Percentiles rank a stretch among this genome's conserved stretches.
Evolutionary conservation across 2,888 invertebrate species (phyloP).

Genomic region (Romanomermis culicivorax): DNA sequence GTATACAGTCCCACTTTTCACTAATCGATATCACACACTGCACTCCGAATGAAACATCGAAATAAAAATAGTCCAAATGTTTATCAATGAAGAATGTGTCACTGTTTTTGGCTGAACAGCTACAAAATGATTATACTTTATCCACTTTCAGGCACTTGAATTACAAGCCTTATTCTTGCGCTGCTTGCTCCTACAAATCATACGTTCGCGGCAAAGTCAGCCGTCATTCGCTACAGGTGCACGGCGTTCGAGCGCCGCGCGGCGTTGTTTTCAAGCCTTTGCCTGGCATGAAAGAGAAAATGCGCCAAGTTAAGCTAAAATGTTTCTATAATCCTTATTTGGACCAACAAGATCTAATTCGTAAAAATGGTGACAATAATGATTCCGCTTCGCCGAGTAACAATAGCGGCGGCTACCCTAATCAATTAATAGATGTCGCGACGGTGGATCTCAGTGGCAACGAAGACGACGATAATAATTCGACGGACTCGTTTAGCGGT

Average conservation of each 20-base stretch:
- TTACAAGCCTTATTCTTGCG: constrained; percentile 10
- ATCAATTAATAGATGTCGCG: not conserved
- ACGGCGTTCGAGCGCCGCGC: not conserved
- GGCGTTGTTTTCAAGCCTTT: constrained; percentile 6
- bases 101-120: no score
- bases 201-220: constrained; percentile 11
- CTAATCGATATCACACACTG: no score
- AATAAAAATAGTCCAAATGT: no score
- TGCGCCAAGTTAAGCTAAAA: constrained; percentile 1
- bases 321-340: constrained; percentile 12
- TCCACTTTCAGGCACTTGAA: no score
- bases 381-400: no score
- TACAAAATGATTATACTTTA: no score
- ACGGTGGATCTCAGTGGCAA: not conserved
- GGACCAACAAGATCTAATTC: not conserved
- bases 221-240: constrained; percentile 9
- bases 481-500: no score
- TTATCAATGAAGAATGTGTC: no score
- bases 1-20: no score
- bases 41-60: no score
- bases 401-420: no score
- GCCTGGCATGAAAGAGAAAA: constrained; percentile 9
- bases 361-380: not conserved
- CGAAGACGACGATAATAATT: not conserved
- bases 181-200: constrained; percentile 7